Evolutionary conservation across 2,888 invertebrate genomes (phyloP), one percentile per base, ranked within the genome.

Genomic region (Lamellibrachia columna): DNA sequence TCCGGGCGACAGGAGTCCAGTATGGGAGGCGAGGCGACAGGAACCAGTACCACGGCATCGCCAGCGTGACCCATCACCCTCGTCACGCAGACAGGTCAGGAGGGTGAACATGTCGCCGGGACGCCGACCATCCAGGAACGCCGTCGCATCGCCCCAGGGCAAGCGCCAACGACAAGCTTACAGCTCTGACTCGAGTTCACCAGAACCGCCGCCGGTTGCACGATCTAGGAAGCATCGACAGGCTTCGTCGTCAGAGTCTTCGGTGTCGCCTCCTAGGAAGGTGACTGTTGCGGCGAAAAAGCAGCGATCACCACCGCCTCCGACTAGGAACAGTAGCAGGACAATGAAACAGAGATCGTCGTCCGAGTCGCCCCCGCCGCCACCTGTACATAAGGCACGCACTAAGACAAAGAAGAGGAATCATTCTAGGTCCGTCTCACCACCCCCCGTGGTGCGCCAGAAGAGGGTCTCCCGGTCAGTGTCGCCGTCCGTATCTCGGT

Each of bases 391-490:
- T n/a, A 75, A 75, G 22, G 75, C 75, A 15, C 75, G 75, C 75
- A 75, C 75, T 15, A 75, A 75, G 75, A 75, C 75, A 22, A 75
- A 75, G 75, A 75, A 75, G 75, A 75, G 75, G 75, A 75, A 15
- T 75, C 75, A 22, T 75, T 75, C 75, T 75, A 75, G 75, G 75
- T 75, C 75, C 22, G 15, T 22, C 22, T 90, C 91, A 3, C 91
- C 93, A 22, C 75, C 93, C 1, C 92, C 90, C 4, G 53, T 53
- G 40, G 22, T 52, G 8, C 92, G 91, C 11, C 91, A 90, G 40
- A 75, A 92, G 92, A 90, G 91, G 40, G 90, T 55, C 3, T 75
- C 55, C 91, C 52, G 53, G 11, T 92, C 93, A 40, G 92, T 40
- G 6, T 92, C 92, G 58, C 90, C 92, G 11, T 75, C 91, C 11